Evolutionary conservation across 2,888 invertebrate genomes (phyloP).

Genomic region (Nephrocerus scutellatus): DNA sequence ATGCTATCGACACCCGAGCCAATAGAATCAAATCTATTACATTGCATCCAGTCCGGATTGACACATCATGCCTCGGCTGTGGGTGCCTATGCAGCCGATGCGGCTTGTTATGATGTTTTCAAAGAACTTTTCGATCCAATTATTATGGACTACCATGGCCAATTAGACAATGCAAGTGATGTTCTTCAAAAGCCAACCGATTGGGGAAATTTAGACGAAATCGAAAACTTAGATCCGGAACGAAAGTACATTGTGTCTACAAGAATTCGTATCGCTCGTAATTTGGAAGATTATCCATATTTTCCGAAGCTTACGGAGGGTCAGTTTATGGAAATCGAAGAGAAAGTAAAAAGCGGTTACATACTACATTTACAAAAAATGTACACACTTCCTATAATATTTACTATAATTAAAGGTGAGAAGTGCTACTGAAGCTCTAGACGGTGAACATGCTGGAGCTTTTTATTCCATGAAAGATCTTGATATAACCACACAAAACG

Average conservation of each 20-base stretch:
- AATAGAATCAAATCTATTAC: constrained; percentile 54
- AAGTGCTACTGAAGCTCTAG: constrained; percentile 44
- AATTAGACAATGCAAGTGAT: constrained; percentile 40
- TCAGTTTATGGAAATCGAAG: constrained; percentile 57
- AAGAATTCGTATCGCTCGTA: constrained; percentile 58
- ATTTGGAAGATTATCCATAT: constrained; percentile 56
- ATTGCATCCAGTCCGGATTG: constrained; percentile 59
- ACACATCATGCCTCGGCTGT: constrained; percentile 57
- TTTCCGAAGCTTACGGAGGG: constrained; percentile 59
- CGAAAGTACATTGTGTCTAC: constrained; percentile 58
- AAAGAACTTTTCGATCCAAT: constrained; percentile 59
- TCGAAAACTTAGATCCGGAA: constrained; percentile 58
- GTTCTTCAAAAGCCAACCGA: constrained; percentile 56
- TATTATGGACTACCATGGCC: constrained; percentile 58
- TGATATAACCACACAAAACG: constrained; percentile 53
- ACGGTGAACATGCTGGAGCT: constrained; percentile 55
- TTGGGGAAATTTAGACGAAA: constrained; percentile 55
- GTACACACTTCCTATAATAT: neutral
- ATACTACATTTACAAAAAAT: neutral
- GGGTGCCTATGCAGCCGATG: constrained; percentile 62
- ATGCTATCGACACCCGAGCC: constrained; percentile 50
- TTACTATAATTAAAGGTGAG: constrained; percentile 27
- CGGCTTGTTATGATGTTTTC: constrained; percentile 58
- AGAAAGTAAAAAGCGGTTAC: constrained; percentile 39
- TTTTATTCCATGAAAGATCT: constrained; percentile 55